These are phyloP conservation scores for Cavia aperea DNA, from an alignment of 2,113 vertebrate species.

Conservation along the genomic window DNA sequence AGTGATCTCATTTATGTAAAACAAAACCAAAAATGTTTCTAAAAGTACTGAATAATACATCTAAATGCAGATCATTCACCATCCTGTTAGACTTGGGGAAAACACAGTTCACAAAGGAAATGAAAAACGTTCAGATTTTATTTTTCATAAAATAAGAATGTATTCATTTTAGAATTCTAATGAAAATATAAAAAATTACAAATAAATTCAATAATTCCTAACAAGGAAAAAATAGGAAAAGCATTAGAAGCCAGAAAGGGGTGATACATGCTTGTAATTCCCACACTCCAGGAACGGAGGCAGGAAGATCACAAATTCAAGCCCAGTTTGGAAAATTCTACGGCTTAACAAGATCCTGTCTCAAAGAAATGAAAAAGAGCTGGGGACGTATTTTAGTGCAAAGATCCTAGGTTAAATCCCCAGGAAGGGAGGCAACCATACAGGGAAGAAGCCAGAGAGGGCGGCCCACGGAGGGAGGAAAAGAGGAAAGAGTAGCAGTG, in stretches of 20 bases:
- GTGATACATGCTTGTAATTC: not conserved
- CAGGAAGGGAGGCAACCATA: not conserved
- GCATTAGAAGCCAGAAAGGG: not conserved
- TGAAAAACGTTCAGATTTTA: conserved; percentile 1
- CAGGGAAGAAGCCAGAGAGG: not conserved
- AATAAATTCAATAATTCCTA: not conserved
- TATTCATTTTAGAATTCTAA: not conserved
- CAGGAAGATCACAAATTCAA: not conserved
- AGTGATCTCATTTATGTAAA: not conserved
- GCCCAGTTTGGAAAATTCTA: not conserved
- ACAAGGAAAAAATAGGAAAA: not conserved
- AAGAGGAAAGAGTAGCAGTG: not conserved
- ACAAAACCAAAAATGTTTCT: not conserved
- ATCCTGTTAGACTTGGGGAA: not conserved
- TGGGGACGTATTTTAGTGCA: not conserved
- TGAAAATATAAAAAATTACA: conserved; percentile 16
- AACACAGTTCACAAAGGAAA: not conserved
- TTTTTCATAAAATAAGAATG: not conserved
- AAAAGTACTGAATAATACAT: not conserved
- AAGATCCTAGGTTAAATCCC: not conserved
- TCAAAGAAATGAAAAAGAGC: not conserved
- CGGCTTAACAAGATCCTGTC: not conserved
- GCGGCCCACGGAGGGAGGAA: not conserved
- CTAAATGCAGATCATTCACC: not conserved
- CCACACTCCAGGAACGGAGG: not conserved